Evolutionary conservation across 2,113 vertebrate genomes (phyloP).

Genomic region (Pedionomus torquatus): DNA sequence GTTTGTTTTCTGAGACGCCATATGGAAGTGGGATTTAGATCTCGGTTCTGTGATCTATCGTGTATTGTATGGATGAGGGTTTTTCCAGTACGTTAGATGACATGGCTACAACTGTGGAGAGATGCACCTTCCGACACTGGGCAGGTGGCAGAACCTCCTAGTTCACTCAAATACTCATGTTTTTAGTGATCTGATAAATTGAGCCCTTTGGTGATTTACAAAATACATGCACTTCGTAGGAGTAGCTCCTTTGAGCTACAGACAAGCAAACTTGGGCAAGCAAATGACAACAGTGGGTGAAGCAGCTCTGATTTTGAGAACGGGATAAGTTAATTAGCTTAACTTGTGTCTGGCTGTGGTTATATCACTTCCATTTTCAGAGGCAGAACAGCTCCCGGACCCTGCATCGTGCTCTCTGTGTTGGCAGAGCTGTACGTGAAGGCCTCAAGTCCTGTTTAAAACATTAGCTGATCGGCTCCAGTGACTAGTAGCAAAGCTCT

Average conservation of each 20-base stretch:
- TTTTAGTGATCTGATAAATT: neutral
- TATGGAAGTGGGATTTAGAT: neutral
- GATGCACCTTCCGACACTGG: neutral
- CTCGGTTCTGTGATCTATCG: accelerated
- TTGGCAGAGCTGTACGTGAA: neutral
- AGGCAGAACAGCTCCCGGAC: neutral
- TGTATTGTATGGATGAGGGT: neutral
- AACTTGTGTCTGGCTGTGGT: neutral
- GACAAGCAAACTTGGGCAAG: neutral
- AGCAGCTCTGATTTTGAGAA: neutral
- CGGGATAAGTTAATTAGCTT: neutral
- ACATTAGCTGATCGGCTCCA: neutral
- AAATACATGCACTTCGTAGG: neutral
- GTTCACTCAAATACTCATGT: neutral
- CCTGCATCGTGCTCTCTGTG: neutral
- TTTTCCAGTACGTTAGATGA: neutral
- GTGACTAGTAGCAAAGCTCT: neutral
- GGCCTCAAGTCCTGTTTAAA: neutral
- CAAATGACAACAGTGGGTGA: neutral
- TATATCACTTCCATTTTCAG: neutral
- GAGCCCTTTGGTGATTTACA: neutral
- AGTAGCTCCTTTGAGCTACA: neutral
- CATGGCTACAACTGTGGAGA: neutral
- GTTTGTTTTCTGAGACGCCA: neutral
- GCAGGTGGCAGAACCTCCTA: neutral